Evolutionary conservation across 2,113 vertebrate genomes (phyloP), one percentile per base, ranked within the genome.

Genomic region (Rutilus rutilus): DNA sequence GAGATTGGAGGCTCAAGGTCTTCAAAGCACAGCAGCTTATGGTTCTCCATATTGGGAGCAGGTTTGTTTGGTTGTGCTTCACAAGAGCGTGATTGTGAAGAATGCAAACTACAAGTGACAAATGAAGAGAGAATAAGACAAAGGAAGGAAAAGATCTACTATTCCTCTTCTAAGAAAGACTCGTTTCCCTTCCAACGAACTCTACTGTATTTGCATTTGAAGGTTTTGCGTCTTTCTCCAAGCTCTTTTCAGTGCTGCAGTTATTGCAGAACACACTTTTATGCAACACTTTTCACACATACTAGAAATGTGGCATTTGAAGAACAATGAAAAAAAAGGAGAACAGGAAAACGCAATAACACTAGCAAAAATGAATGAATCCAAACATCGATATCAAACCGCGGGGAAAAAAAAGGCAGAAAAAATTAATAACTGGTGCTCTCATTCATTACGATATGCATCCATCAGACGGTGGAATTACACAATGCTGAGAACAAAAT

Each of bases 1-100:
- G 65, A 88, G 84, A 86, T 86, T 78, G 76, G 65, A 79, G 64
- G 50, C 52, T 62, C 80, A 86, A 76, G 74, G 47, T 82, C n/a
- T 80, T 73, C 85, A 79, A 67, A 74, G 47, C 77, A 82, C 36
- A 76, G 36, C 52, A 62, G 77, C 77, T 89, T 80, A 88, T 3
- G n/a, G n/a, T 75, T 36, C 71, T 74, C 47, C 73, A 57, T 36
- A 54, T 74, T 83, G 45, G 81, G 57, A 64, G 54, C 57, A 87
- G 54, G 73, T 85, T 52, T 82, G 52, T 82, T 82, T 85, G 30
- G 78, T 64, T 82, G 60, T 86, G 87, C 54, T 60, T 52, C 52
- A 57, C 9, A 78, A 67, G 10, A 71, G 79, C 23, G 5, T 69
- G 39, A 83, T 47, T 62, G 52, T 42, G 17, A 81, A 59, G 65